Evolutionary conservation across 2,797 vertebrate genomes (phyloP).

Genomic region (Melopsittacus undulatus): DNA sequence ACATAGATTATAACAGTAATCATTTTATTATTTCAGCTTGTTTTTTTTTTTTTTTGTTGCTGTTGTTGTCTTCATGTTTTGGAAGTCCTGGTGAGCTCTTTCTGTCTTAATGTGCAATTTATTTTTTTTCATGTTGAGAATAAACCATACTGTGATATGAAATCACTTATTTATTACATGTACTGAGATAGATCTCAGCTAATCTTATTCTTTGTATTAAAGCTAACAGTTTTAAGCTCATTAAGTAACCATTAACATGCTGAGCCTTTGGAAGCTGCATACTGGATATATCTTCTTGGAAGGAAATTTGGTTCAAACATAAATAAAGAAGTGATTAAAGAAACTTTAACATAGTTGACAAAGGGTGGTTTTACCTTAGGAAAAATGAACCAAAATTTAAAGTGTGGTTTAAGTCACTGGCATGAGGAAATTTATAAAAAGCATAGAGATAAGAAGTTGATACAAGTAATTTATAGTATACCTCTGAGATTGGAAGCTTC

Average conservation of each 20-base stretch:
- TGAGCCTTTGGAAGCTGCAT: background rate
- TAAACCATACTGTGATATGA: background rate
- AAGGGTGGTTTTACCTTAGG: background rate
- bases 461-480: background rate
- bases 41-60: background rate
- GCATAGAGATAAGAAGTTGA: background rate
- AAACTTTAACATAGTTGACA: background rate
- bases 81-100: background rate
- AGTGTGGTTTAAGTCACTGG: background rate
- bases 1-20: background rate
- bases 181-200: background rate
- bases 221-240: conserved; percentile 9
- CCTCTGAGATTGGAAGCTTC: background rate
- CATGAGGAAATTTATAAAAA: background rate
- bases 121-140: background rate
- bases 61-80: background rate
- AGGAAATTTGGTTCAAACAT: background rate
- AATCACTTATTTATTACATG: background rate
- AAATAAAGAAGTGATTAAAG: conserved; percentile 1
- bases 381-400: background rate
- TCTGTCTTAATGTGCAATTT: background rate
- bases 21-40: background rate
- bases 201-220: conserved; percentile 4
- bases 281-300: background rate
- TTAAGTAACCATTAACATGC: conserved; percentile 41